Evolutionary conservation across 1,140 invertebrate species (phyloP).

Genomic region (Diachasma alloeum): DNA sequence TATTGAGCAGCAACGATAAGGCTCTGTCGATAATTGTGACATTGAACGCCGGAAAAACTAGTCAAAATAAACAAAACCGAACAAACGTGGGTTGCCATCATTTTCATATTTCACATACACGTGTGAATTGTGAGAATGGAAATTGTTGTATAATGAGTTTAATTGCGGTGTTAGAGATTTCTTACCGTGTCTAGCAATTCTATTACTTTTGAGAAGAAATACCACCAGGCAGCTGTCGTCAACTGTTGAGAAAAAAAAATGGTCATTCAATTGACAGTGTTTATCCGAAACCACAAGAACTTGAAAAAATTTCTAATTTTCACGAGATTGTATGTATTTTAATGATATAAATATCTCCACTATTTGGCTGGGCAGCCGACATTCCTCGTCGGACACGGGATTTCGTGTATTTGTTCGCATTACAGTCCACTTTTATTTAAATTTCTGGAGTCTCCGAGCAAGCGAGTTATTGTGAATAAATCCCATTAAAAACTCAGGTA

Average conservation of each 20-base stretch:
- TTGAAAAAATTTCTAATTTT: too few species aligned
- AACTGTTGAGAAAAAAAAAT: slow-evolving; percentile 39
- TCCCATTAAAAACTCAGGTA: too few species aligned
- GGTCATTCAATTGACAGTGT: not conserved
- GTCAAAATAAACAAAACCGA: not conserved
- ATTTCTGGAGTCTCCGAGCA: too few species aligned
- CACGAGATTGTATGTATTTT: too few species aligned
- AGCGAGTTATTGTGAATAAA: too few species aligned
- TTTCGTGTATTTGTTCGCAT: too few species aligned
- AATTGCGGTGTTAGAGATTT: slow-evolving; percentile 14
- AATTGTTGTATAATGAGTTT: not conserved
- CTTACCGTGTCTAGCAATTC: slow-evolving; percentile 75
- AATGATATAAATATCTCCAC: too few species aligned
- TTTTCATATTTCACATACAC: not conserved
- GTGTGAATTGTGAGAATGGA: not conserved
- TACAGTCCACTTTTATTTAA: too few species aligned
- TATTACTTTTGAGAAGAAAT: slow-evolving; percentile 70
- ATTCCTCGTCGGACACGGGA: too few species aligned
- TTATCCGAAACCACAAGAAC: too few species aligned
- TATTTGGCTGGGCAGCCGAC: too few species aligned
- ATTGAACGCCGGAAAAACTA: not conserved
- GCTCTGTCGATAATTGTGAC: not conserved
- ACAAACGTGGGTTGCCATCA: not conserved
- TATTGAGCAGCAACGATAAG: not conserved
- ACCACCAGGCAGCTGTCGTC: slow-evolving; percentile 65